These are phyloP conservation scores for Drosophila villosipedis DNA, from an alignment of 2,888 invertebrate species.

Conservation along the genomic window DNA sequence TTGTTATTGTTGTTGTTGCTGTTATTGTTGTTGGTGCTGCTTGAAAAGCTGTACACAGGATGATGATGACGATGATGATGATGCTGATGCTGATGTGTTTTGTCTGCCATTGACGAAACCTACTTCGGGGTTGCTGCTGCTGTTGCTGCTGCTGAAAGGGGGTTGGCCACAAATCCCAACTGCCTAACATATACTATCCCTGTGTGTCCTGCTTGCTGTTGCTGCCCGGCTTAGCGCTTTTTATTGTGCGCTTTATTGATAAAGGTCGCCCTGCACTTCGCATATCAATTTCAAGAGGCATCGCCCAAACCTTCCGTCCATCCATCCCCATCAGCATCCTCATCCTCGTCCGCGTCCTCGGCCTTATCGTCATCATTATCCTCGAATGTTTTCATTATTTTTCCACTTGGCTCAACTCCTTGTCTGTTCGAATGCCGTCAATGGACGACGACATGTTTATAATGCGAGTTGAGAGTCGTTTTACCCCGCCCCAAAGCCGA, in stretches of 20 bases:
- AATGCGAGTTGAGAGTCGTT: conserved; percentile 51
- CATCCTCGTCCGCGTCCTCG: not conserved
- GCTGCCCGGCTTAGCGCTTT: conserved; percentile 51
- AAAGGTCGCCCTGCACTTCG: conserved; percentile 48
- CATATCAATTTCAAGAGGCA: conserved; percentile 81
- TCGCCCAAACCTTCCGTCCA: conserved; percentile 21
- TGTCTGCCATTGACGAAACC: conserved; percentile 30
- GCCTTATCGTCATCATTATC: conserved; percentile 64
- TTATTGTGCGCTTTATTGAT: conserved; percentile 62
- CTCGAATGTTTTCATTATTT: conserved; percentile 84
- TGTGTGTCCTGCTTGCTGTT: conserved; percentile 13
- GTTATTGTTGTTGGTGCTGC: conserved; percentile 22
- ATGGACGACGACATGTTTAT: conserved; percentile 69
- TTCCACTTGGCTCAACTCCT: conserved; percentile 84
- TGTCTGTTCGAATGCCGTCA: conserved; percentile 83
- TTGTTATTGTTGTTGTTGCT: conserved; percentile 28
- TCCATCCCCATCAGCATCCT: not conserved
- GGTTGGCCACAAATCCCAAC: conserved; percentile 51
- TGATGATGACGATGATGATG: conserved; percentile 28
- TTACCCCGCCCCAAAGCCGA: not conserved
- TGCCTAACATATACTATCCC: conserved; percentile 33
- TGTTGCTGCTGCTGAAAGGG: conserved; percentile 10
- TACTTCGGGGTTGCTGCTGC: conserved; percentile 40
- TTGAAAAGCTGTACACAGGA: conserved; percentile 46
- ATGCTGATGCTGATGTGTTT: conserved; percentile 17